Conservation (phyloP, 2,797 vertebrate species). For the Lophotriccus pileatus region DNA sequence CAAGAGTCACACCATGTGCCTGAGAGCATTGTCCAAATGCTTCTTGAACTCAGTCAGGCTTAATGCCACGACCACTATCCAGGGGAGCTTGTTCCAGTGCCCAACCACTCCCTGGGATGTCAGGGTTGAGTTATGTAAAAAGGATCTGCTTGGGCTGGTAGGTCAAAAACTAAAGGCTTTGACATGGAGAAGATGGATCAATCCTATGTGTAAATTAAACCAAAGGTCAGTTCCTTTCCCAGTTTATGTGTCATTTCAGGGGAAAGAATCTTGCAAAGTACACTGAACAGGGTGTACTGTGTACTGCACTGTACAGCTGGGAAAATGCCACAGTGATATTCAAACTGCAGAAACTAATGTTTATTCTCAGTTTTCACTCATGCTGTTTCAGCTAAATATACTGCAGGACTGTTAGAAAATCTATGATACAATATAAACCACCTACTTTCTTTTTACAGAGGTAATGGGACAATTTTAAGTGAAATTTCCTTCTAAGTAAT, state of each 20-base stretch:
- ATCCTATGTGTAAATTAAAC: not conserved
- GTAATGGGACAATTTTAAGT: conserved; percentile 24
- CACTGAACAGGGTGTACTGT: not conserved
- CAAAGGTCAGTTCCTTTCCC: not conserved
- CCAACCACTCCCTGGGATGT: not conserved
- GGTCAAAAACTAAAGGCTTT: not conserved
- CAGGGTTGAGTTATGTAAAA: not conserved
- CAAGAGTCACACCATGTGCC: not conserved
- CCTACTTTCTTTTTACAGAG: not conserved
- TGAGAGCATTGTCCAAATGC: not conserved
- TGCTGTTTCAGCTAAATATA: not conserved
- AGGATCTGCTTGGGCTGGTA: not conserved
- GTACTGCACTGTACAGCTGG: not conserved
- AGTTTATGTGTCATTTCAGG: not conserved
- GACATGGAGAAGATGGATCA: not conserved
- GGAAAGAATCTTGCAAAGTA: not conserved
- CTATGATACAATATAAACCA: not conserved
- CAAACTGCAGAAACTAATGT: conserved; percentile 9
- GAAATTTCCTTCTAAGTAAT: not conserved
- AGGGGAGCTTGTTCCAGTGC: not conserved
- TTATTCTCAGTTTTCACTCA: conserved; percentile 1
- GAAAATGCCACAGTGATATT: not conserved
- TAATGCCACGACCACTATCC: not conserved
- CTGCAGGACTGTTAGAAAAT: not conserved
- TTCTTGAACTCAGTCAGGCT: not conserved